Conservation (phyloP, 2,888 invertebrate genomes). For the Drosophila meridiana region DNA sequence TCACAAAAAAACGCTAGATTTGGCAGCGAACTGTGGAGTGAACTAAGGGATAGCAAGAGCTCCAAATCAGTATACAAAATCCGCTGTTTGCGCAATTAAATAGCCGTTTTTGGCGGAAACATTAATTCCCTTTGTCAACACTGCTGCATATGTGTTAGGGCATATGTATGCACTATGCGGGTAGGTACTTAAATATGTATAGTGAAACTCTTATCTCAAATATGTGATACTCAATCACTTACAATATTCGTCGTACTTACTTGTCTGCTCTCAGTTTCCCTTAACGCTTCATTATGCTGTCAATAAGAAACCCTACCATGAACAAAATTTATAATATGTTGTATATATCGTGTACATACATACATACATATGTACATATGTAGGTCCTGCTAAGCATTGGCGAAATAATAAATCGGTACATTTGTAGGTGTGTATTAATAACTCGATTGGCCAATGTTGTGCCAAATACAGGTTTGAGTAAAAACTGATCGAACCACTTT, state of each 20-base stretch:
- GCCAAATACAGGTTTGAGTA: constrained; percentile 55
- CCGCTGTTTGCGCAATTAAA: not conserved
- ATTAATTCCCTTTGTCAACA: not conserved
- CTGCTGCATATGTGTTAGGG: not conserved
- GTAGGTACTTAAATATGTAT: constrained; percentile 6
- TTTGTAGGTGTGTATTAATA: constrained; percentile 9
- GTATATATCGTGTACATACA: not conserved
- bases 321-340: not conserved
- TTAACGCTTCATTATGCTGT: constrained; percentile 23
- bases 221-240: constrained; percentile 30
- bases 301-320: constrained; percentile 27
- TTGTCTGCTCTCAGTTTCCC: constrained; percentile 6
- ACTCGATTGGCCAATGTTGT: constrained; percentile 36
- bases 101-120: not conserved
- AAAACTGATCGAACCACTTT: constrained; percentile 61
- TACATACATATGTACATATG: not conserved
- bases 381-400: not conserved
- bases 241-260: constrained; percentile 1
- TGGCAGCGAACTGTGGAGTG: not conserved
- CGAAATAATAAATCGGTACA: constrained; percentile 6
- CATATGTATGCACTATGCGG: constrained; percentile 7
- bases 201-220: constrained; percentile 31
- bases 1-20: not conserved
- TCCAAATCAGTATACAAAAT: not conserved
- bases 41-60: not conserved